These are phyloP conservation scores for Agrochola litura DNA, from an alignment of 2,888 invertebrate species.

Conservation along the genomic window DNA sequence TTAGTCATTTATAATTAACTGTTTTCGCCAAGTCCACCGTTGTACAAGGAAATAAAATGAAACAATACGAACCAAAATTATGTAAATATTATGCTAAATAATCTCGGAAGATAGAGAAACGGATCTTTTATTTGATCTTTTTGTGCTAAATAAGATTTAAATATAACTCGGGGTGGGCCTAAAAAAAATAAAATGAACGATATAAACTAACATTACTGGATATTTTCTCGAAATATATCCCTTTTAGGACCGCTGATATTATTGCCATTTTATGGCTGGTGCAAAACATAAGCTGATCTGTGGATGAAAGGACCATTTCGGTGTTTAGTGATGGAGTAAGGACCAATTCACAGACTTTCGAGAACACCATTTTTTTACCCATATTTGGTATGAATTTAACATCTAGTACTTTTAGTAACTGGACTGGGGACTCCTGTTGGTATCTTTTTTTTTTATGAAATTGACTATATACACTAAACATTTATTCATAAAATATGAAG, in stretches of 20 bases:
- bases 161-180: slow-evolving; percentile 47
- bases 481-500: background rate
- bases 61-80: slow-evolving; percentile 26
- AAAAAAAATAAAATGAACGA: slow-evolving; percentile 63
- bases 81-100: slow-evolving; percentile 57
- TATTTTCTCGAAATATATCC: slow-evolving; percentile 70
- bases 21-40: background rate
- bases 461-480: background rate
- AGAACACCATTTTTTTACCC: background rate
- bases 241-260: slow-evolving; percentile 68
- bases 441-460: background rate
- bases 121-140: slow-evolving; percentile 56
- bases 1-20: background rate
- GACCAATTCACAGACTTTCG: slow-evolving; percentile 36
- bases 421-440: background rate
- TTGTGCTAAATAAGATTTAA: slow-evolving; percentile 63
- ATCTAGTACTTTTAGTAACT: background rate
- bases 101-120: slow-evolving; percentile 37
- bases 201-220: slow-evolving; percentile 69
- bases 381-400: background rate
- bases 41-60: slow-evolving; percentile 1
- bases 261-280: slow-evolving; percentile 64
- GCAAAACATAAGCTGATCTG: slow-evolving; percentile 65
- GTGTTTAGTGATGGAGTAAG: slow-evolving; percentile 39
- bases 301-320: slow-evolving; percentile 57